These are phyloP conservation scores for Acinonyx jubatus DNA, from an alignment of 2,113 vertebrate species.

Conservation along the genomic window DNA sequence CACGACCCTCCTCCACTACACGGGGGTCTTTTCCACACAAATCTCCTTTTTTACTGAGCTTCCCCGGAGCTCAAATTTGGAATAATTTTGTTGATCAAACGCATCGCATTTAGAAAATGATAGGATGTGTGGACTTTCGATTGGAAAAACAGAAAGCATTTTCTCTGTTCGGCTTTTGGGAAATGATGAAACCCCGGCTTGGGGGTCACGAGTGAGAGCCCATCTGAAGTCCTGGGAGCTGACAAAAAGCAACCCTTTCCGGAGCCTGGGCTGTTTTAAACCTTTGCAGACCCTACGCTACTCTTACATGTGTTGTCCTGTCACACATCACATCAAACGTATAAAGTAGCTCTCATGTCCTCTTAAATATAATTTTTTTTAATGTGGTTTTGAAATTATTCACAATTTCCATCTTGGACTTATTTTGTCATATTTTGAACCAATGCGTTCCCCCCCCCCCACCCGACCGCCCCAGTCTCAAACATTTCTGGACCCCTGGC, in stretches of 20 bases:
- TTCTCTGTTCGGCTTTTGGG: background rate
- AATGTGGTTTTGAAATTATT: background rate
- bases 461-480: background rate
- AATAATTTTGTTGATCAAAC: background rate
- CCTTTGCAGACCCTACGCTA: rapidly evolving
- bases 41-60: background rate
- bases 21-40: background rate
- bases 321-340: background rate
- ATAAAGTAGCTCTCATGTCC: background rate
- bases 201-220: too few species aligned
- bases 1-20: background rate
- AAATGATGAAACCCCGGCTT: background rate
- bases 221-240: background rate
- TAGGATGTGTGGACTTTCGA: background rate
- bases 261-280: background rate
- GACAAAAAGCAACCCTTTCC: background rate
- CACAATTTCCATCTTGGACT: background rate
- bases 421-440: background rate
- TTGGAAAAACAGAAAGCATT: background rate
- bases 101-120: background rate
- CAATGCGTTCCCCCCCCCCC: rapidly evolving
- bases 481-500: background rate
- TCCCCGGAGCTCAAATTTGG: background rate
- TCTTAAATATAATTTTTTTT: background rate
- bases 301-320: background rate